phyloP scores from a whole-genome alignment of 2,113 vertebrate species.

The Proterorhinus semilunaris region DNA sequence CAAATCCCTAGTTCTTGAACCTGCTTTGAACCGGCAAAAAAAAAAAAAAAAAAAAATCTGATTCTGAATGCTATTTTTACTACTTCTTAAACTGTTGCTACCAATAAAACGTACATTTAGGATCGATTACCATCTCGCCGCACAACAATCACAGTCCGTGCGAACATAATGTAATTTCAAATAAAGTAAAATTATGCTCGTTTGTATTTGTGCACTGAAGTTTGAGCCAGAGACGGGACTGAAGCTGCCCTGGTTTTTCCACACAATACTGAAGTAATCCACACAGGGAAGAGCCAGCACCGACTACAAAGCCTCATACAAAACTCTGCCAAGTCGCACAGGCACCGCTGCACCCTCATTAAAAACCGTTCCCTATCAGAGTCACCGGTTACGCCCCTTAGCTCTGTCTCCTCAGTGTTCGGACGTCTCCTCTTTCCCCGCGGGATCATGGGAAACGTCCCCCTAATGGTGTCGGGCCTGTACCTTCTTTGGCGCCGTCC shows the following conservation, averaged over 20 bases:
- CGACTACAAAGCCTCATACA: slow-evolving; percentile 43
- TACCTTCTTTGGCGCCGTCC: slow-evolving; percentile 38
- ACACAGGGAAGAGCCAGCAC: slow-evolving; percentile 34
- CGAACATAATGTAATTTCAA: too few relatives aligned
- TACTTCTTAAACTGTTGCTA: too few relatives aligned
- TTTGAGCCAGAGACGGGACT: slow-evolving; percentile 19
- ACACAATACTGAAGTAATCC: slow-evolving; percentile 53
- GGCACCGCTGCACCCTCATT: slow-evolving; percentile 57
- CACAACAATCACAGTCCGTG: not conserved
- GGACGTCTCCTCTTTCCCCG: slow-evolving; percentile 35
- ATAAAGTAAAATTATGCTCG: not conserved
- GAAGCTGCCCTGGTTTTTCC: slow-evolving; percentile 52
- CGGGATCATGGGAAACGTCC: slow-evolving; percentile 58
- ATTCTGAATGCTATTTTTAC: too few relatives aligned
- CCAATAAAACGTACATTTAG: too few relatives aligned
- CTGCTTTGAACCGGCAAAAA: too few relatives aligned
- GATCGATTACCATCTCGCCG: too few relatives aligned
- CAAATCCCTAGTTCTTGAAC: too few relatives aligned
- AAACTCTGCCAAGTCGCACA: slow-evolving; percentile 45
- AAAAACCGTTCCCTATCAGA: slow-evolving; percentile 42
- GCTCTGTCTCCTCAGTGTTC: slow-evolving; percentile 8
- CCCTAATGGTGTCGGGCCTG: slow-evolving; percentile 45
- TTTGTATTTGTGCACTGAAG: slow-evolving; percentile 11
- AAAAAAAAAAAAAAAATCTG: too few relatives aligned
- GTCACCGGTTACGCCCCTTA: slow-evolving; percentile 52